These are phyloP conservation scores for Paramisgurnus dabryanus DNA, from an alignment of 2,113 vertebrate species.

Conservation along the genomic window DNA sequence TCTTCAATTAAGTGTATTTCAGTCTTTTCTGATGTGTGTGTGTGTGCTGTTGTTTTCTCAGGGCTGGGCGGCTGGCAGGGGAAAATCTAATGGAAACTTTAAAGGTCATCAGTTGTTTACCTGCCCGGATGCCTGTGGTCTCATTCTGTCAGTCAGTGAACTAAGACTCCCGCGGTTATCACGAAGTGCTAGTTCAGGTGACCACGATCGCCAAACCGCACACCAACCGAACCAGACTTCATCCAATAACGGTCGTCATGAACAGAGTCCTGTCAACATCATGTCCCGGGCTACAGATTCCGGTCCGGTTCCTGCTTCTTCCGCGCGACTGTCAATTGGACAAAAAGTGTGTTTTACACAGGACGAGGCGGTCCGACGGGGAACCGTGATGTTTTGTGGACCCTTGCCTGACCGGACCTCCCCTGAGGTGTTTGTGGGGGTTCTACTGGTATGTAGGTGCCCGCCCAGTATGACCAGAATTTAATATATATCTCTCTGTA, in stretches of 20 bases:
- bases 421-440: conserved; percentile 59
- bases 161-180: conserved; percentile 54
- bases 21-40: neutral
- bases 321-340: conserved; percentile 45
- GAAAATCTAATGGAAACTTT: conserved; percentile 69
- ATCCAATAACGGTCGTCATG: conserved; percentile 22
- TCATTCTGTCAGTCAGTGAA: conserved; percentile 72
- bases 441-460: conserved; percentile 68
- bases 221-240: neutral
- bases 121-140: conserved; percentile 73
- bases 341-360: conserved; percentile 68
- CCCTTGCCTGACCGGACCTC: conserved; percentile 57
- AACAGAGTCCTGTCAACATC: conserved; percentile 34
- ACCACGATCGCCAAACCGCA: conserved; percentile 33
- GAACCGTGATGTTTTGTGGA: conserved; percentile 71
- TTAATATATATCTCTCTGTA: neutral
- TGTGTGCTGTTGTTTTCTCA: conserved; percentile 17
- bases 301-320: fast-evolving
- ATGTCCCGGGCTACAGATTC: conserved; percentile 62
- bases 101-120: conserved; percentile 75
- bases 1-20: neutral
- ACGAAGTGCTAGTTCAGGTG: neutral
- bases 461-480: neutral
- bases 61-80: conserved; percentile 67
- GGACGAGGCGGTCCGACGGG: conserved; percentile 49